These are phyloP conservation scores for Tipula confusa DNA, from an alignment of 2,888 invertebrate species.

Conservation along the genomic window DNA sequence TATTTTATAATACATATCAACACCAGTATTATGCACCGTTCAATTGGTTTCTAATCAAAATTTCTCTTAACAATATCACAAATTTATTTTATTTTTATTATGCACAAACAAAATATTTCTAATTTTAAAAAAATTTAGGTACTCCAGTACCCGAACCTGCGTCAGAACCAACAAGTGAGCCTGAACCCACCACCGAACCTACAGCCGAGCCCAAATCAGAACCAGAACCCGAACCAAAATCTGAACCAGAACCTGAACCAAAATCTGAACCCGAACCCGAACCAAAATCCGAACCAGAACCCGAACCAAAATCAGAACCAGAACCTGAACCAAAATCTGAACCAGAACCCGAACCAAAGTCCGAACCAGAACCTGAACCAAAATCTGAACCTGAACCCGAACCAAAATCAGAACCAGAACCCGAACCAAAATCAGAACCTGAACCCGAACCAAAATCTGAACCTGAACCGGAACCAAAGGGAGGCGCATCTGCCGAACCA, in stretches of 20 bases:
- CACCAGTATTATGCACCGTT: slow-evolving; percentile 1
- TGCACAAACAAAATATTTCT: slow-evolving; percentile 17
- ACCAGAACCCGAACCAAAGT: slow-evolving; percentile 49
- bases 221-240: slow-evolving; percentile 51
- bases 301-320: slow-evolving; percentile 52
- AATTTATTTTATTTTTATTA: neutral
- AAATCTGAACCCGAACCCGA: slow-evolving; percentile 50
- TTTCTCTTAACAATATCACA: neutral
- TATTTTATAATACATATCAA: neutral
- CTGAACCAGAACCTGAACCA: slow-evolving; percentile 52
- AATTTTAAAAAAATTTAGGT: neutral
- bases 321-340: slow-evolving; percentile 46
- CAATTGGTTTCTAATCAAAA: neutral
- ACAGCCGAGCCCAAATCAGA: slow-evolving; percentile 47
- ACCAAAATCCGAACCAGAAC: slow-evolving; percentile 49
- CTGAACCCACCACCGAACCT: slow-evolving; percentile 46
- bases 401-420: slow-evolving; percentile 50
- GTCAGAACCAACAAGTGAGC: slow-evolving; percentile 45
- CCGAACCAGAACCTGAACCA: slow-evolving; percentile 50
- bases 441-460: slow-evolving; percentile 48
- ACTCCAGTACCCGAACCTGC: slow-evolving; percentile 41
- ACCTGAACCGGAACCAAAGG: slow-evolving; percentile 47
- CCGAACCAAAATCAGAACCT: slow-evolving; percentile 47
- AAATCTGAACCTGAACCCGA: slow-evolving; percentile 49
- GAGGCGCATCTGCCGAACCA: slow-evolving; percentile 41